These are phyloP conservation scores for Netelia melanura DNA, from an alignment of 2,888 invertebrate genomes.

Conservation along the genomic window DNA sequence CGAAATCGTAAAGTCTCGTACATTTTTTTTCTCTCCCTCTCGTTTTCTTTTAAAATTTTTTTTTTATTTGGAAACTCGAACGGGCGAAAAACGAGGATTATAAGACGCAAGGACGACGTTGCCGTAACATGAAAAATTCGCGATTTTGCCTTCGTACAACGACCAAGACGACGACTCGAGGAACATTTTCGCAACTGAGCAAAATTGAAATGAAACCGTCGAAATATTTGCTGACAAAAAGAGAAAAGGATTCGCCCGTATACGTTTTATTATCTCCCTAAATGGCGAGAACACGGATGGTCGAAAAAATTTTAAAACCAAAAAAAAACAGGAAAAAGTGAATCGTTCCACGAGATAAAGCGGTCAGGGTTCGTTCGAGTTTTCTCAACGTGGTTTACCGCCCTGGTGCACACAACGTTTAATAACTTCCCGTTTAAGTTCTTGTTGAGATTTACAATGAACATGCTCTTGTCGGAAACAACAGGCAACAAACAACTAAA, in stretches of 20 bases:
- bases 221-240: not conserved
- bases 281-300: not conserved
- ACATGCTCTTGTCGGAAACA: too few relatives aligned
- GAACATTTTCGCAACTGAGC: too few relatives aligned
- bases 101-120: not conserved
- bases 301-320: not conserved
- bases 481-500: too few relatives aligned
- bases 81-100: not conserved
- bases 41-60: not conserved
- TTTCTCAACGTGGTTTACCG: constrained; percentile 10
- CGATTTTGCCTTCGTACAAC: too few relatives aligned
- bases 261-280: not conserved
- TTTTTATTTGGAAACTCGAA: not conserved
- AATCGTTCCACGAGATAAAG: constrained; percentile 5
- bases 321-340: not conserved
- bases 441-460: too few relatives aligned
- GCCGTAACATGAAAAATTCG: too few relatives aligned
- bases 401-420: too few relatives aligned
- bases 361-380: constrained; percentile 17
- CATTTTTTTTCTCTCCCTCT: not conserved
- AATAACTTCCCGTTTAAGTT: too few relatives aligned
- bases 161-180: too few relatives aligned
- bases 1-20: not conserved
- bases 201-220: too few relatives aligned
- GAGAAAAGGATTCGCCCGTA: not conserved